A percentile compares a stretch with the other conserved stretches of the same genome.
Evolutionary conservation across 2,888 invertebrate species (phyloP).

Genomic region (Drepanosiphum platanoidis): DNA sequence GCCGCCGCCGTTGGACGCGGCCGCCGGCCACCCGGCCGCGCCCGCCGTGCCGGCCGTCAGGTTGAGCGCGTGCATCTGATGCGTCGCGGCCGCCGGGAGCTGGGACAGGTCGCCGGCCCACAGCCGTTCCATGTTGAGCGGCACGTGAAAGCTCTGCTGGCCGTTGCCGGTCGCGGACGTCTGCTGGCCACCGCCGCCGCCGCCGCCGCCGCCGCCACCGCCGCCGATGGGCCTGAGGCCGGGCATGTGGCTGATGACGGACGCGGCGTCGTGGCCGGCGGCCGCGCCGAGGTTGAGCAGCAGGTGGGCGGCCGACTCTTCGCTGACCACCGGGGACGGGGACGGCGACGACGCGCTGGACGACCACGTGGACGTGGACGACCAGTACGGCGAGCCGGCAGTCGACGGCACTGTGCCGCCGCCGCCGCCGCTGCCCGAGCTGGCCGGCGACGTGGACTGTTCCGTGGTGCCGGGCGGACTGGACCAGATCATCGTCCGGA

Average conservation of each 20-base stretch:
- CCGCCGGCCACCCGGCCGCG: conserved; percentile 65
- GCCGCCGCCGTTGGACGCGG: conserved; percentile 66
- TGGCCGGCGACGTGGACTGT: conserved; percentile 69
- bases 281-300: conserved; percentile 66
- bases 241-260: conserved; percentile 63
- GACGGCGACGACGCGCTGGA: conserved; percentile 71
- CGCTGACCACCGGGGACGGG: conserved; percentile 68
- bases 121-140: conserved; percentile 89
- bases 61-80: conserved; percentile 82
- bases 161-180: conserved; percentile 72
- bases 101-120: conserved; percentile 91
- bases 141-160: conserved; percentile 69
- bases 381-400: conserved; percentile 56
- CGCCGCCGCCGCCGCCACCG: conserved; percentile 67
- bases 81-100: conserved; percentile 76
- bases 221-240: conserved; percentile 65
- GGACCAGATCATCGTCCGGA: conserved; percentile 78
- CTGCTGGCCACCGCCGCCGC: conserved; percentile 68
- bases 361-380: conserved; percentile 71
- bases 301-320: conserved; percentile 73
- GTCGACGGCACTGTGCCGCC: conserved; percentile 66
- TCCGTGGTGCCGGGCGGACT: conserved; percentile 71
- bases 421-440: conserved; percentile 68
- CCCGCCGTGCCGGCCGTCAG: conserved; percentile 68
- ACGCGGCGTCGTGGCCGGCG: conserved; percentile 45